Evolutionary conservation across 1,140 invertebrate genomes (phyloP).

Genomic region (Drosophila kepulauana): DNA sequence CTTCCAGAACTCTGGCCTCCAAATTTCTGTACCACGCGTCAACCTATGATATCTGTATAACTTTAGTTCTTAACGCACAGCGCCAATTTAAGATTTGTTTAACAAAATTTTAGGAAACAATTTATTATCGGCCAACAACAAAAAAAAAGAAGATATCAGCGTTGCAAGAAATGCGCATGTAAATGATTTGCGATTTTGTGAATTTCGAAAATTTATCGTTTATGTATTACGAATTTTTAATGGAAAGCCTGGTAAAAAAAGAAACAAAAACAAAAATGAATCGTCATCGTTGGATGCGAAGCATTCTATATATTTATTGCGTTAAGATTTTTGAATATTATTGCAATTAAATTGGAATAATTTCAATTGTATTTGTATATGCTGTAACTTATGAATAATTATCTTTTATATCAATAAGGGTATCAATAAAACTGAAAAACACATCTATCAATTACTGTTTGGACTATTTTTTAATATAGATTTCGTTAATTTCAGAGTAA

Average conservation of each 20-base stretch:
- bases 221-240: constrained; percentile 44
- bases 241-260: constrained; percentile 35
- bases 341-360: constrained; percentile 82
- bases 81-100: constrained; percentile 25
- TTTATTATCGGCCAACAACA: constrained; percentile 2
- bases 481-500: too few species aligned
- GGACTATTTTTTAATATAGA: too few species aligned
- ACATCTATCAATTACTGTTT: constrained; percentile 13
- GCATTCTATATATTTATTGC: constrained; percentile 40
- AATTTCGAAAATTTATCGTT: constrained; percentile 52
- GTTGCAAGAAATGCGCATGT: background rate
- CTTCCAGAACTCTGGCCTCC: constrained; percentile 37
- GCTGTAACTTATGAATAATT: constrained; percentile 65
- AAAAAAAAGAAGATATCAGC: background rate
- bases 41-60: constrained; percentile 11
- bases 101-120: constrained; percentile 17
- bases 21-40: constrained; percentile 23
- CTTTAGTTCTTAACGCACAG: constrained; percentile 36
- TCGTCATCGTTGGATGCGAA: constrained; percentile 4
- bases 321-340: constrained; percentile 67
- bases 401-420: constrained; percentile 67
- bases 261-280: background rate
- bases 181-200: constrained; percentile 37
- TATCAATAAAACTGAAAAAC: constrained; percentile 63
- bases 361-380: constrained; percentile 73